Evolutionary conservation across 2,888 invertebrate genomes (phyloP).

Genomic region (Scaptomyza polygonia): DNA sequence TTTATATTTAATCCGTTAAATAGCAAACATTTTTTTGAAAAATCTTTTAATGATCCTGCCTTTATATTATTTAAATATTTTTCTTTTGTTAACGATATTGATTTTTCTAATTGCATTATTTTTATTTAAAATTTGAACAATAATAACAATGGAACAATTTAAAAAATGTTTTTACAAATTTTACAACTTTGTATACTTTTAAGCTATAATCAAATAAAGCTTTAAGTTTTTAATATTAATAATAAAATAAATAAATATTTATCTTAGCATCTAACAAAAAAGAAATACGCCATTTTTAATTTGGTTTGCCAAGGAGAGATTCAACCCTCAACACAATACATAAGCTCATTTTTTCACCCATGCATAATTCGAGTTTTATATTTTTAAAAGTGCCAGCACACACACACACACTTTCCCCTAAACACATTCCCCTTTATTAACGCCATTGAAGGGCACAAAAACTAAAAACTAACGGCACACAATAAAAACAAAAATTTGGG

Average conservation of each 20-base stretch:
- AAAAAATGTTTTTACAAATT: too few relatives aligned
- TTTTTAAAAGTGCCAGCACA: conserved; percentile 55
- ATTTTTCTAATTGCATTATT: too few relatives aligned
- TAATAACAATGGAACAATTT: too few relatives aligned
- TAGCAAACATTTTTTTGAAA: too few relatives aligned
- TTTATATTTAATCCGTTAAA: too few relatives aligned
- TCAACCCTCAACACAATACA: conserved; percentile 24
- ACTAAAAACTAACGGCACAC: conserved; percentile 59
- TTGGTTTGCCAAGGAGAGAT: background rate
- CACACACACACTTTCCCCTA: conserved; percentile 13
- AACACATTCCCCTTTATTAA: background rate
- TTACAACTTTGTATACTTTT: too few relatives aligned
- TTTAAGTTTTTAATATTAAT: too few relatives aligned
- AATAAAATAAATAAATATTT: background rate
- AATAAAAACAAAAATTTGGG: conserved; percentile 72
- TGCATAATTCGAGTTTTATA: conserved; percentile 47
- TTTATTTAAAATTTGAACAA: too few relatives aligned
- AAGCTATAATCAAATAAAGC: too few relatives aligned
- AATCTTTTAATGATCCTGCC: too few relatives aligned
- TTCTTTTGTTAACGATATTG: too few relatives aligned
- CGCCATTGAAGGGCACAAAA: conserved; percentile 22
- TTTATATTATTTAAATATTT: too few relatives aligned
- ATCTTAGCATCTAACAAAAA: background rate
- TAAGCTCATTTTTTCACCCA: conserved; percentile 37
- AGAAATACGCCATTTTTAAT: conserved; percentile 40